A percentile compares a stretch with the other conserved stretches of the same genome.
Evolutionary conservation across 2,113 vertebrate genomes (phyloP).

Genomic region (Brachypteracias leptosomus): DNA sequence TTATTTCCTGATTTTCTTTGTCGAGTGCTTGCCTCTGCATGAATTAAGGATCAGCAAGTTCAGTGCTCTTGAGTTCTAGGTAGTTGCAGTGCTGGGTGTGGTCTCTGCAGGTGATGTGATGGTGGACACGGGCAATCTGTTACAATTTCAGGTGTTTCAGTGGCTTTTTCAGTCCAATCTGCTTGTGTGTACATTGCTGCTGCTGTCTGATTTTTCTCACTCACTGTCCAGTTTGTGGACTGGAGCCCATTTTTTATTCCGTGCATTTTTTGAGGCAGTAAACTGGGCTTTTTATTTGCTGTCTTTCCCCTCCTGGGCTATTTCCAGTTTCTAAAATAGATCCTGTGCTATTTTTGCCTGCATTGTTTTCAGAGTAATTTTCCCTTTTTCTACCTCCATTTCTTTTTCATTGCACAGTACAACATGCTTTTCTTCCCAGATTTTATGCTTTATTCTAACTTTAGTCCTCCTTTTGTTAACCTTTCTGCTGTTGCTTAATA

Average conservation of each 20-base stretch:
- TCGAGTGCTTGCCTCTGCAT: background rate
- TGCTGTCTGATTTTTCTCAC: background rate
- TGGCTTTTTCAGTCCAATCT: background rate
- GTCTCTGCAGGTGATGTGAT: background rate
- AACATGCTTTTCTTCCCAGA: background rate
- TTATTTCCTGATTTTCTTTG: background rate
- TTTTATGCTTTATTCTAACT: background rate
- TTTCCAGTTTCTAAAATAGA: conserved; percentile 21
- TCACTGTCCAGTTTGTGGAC: background rate
- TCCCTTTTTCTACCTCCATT: background rate
- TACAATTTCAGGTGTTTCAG: background rate
- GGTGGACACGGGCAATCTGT: background rate
- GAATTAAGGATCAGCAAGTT: background rate
- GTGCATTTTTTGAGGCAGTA: background rate
- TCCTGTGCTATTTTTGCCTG: background rate
- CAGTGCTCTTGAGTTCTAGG: background rate
- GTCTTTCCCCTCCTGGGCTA: background rate
- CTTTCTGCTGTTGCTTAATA: background rate
- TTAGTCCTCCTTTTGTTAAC: background rate
- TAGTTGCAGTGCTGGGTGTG: rapidly evolving
- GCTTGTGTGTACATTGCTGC: background rate
- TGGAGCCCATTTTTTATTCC: background rate
- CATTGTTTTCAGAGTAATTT: conserved; percentile 22
- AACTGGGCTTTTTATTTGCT: background rate
- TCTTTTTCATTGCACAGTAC: background rate